phyloP scores from a whole-genome alignment of 2,113 vertebrate genomes.

The Crotalus viridis region DNA sequence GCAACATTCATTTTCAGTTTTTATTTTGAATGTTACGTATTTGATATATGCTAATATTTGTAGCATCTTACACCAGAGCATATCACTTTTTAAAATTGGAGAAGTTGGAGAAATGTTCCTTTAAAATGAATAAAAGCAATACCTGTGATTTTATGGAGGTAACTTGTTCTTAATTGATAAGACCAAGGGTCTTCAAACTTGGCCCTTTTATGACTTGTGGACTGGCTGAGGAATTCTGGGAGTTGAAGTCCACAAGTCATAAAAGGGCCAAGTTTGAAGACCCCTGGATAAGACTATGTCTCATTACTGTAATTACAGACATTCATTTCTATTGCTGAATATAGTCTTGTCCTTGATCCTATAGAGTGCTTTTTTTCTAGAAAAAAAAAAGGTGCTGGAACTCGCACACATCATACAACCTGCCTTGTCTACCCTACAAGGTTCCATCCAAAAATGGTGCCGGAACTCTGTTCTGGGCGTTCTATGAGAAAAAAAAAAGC shows the following conservation, averaged over 20 bases:
- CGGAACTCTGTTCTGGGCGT: too few relatives aligned
- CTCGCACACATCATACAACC: too few relatives aligned
- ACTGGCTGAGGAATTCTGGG: too few relatives aligned
- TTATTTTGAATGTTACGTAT: conserved; percentile 15
- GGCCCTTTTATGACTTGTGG: too few relatives aligned
- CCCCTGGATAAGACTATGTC: too few relatives aligned
- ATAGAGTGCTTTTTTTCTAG: neutral
- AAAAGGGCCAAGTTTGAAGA: too few relatives aligned
- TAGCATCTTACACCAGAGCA: neutral
- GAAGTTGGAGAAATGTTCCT: neutral
- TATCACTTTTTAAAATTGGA: conserved; percentile 26
- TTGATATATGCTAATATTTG: conserved; percentile 21
- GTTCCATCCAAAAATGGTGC: too few relatives aligned
- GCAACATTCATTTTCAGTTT: conserved; percentile 27
- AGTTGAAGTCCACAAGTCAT: too few relatives aligned
- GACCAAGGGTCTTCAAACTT: neutral
- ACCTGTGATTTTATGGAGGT: conserved; percentile 12
- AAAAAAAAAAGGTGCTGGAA: too few relatives aligned
- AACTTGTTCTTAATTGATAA: conserved; percentile 6
- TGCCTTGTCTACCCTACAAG: too few relatives aligned
- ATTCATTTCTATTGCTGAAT: conserved; percentile 32
- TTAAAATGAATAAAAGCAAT: neutral
- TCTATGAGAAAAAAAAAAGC: too few relatives aligned
- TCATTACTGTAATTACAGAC: neutral
- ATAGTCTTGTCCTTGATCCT: conserved; percentile 29